phyloP scores from a whole-genome alignment of 1,140 invertebrate species.

The Globodera ellingtonae region DNA sequence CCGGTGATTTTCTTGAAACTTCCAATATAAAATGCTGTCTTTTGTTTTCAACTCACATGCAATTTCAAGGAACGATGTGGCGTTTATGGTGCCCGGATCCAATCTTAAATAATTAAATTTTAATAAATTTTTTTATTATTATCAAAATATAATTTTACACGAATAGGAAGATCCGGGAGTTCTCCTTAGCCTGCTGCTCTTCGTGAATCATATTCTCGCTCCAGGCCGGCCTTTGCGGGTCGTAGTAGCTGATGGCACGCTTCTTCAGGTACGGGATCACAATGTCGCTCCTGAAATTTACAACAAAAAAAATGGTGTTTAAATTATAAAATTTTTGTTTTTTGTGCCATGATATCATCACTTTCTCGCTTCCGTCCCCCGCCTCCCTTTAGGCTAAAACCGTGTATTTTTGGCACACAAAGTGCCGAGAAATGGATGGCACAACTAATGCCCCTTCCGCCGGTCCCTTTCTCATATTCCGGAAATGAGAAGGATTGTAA shows the following conservation, averaged over 20 bases:
- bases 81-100: slow-evolving; percentile 58
- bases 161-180: slow-evolving; percentile 61
- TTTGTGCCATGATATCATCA: too few relatives aligned
- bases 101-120: neutral
- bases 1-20: too few relatives aligned
- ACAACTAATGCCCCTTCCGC: too few relatives aligned
- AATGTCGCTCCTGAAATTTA: slow-evolving; percentile 51
- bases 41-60: slow-evolving; percentile 34
- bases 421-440: too few relatives aligned
- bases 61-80: slow-evolving; percentile 63
- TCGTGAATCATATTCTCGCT: slow-evolving; percentile 63
- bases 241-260: slow-evolving; percentile 60
- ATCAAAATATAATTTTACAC: slow-evolving; percentile 30
- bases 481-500: too few relatives aligned
- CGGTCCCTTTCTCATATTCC: too few relatives aligned
- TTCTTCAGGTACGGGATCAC: slow-evolving; percentile 65
- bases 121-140: neutral
- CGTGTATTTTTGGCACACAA: too few relatives aligned
- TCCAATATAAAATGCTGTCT: too few relatives aligned
- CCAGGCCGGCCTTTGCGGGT: slow-evolving; percentile 60
- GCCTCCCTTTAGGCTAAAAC: too few relatives aligned
- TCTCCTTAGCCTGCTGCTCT: slow-evolving; percentile 58
- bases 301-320: too few relatives aligned
- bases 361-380: too few relatives aligned
- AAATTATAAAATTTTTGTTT: too few relatives aligned